Percentiles rank a stretch among this genome's conserved stretches.
phyloP scores from a whole-genome alignment of 2,888 invertebrate species.

The Oithona nana region DNA sequence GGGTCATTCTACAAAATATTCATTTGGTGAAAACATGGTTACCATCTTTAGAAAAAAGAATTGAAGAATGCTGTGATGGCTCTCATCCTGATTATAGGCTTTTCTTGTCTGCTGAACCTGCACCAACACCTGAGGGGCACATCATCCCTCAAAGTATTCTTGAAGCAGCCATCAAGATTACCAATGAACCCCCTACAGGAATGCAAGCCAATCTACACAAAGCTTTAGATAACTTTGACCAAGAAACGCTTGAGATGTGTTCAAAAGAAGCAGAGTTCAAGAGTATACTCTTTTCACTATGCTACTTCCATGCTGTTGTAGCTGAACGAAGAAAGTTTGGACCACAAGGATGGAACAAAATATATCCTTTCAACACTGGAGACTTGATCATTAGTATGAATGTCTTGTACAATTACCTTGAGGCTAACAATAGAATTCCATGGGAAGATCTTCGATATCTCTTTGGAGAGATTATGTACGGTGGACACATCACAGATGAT shows the following conservation, averaged over 20 bases:
- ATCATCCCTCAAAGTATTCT: constrained; percentile 91
- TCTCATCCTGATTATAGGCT: constrained; percentile 64
- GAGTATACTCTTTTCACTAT: constrained; percentile 72
- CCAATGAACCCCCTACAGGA: constrained; percentile 90
- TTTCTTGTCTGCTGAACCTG: constrained; percentile 86
- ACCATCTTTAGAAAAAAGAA: constrained; percentile 67
- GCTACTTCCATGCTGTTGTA: constrained; percentile 91
- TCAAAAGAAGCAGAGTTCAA: constrained; percentile 91
- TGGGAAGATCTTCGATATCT: constrained; percentile 91
- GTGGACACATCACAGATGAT: constrained; percentile 91
- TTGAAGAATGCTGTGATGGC: constrained; percentile 61
- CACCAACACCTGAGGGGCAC: constrained; percentile 44
- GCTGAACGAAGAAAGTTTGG: constrained; percentile 87
- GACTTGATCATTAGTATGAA: constrained; percentile 85
- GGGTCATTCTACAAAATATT: constrained; percentile 88
- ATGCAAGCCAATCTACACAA: constrained; percentile 93
- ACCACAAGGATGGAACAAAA: constrained; percentile 86
- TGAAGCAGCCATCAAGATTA: constrained; percentile 89
- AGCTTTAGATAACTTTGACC: constrained; percentile 79
- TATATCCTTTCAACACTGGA: constrained; percentile 86
- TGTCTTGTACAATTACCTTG: constrained; percentile 80
- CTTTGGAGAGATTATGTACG: constrained; percentile 97
- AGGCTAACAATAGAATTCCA: constrained; percentile 79
- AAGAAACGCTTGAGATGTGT: constrained; percentile 86
- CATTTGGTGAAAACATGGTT: constrained; percentile 90